These are phyloP conservation scores for Bibio marci DNA, from an alignment of 2,888 invertebrate species.

Conservation along the genomic window DNA sequence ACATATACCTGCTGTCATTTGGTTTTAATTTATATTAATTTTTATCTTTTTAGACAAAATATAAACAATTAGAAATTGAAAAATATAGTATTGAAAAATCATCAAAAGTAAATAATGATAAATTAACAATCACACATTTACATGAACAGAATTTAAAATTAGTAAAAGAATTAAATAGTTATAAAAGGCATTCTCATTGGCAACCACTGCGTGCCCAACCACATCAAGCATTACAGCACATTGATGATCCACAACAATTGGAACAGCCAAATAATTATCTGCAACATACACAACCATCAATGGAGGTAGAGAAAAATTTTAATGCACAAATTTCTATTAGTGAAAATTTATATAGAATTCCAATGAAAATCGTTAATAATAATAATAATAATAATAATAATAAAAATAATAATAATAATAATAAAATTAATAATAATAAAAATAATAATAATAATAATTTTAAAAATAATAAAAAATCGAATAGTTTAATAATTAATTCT, in stretches of 20 bases:
- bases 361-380: conserved; percentile 22
- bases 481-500: conserved; percentile 23
- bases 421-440: conserved; percentile 16
- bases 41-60: conserved; percentile 24
- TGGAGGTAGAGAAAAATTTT: conserved; percentile 20
- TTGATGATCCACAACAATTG: too few species aligned
- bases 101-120: too few species aligned
- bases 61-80: conserved; percentile 18
- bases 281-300: neutral
- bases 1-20: too few species aligned
- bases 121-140: too few species aligned
- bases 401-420: conserved; percentile 9
- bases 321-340: conserved; percentile 27
- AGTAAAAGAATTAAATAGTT: conserved; percentile 6
- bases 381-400: conserved; percentile 6
- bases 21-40: too few species aligned
- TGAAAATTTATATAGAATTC: conserved; percentile 27
- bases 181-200: conserved; percentile 12
- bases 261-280: conserved; percentile 3
- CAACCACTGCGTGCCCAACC: conserved; percentile 5
- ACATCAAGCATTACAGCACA: too few species aligned
- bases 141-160: too few species aligned
- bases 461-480: conserved; percentile 4
- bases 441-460: conserved; percentile 1
- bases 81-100: conserved; percentile 12